Evolutionary conservation across 2,797 vertebrate species (phyloP).

Genomic region (Sylvilagus floridanus): DNA sequence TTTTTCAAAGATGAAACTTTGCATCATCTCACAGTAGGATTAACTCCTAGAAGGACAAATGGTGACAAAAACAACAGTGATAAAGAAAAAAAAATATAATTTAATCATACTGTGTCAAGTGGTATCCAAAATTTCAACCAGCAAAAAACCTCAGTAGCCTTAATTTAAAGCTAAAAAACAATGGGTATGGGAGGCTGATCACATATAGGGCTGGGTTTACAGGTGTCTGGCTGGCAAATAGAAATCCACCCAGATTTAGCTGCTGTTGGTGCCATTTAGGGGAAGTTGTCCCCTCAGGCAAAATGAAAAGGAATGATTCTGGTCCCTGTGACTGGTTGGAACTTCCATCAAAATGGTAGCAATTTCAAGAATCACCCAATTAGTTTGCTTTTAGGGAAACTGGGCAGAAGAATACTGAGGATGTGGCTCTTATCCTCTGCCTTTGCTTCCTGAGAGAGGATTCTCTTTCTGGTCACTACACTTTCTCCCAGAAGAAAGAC

Average conservation of each 20-base stretch:
- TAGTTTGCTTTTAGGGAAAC: neutral
- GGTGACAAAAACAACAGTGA: neutral
- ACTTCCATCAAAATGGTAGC: neutral
- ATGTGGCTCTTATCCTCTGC: neutral
- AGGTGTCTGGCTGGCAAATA: neutral
- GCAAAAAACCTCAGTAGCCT: neutral
- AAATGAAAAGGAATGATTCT: slow-evolving; percentile 20
- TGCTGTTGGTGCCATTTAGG: neutral
- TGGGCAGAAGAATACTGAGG: neutral
- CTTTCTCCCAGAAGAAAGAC: neutral
- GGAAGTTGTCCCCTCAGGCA: neutral
- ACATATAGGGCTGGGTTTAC: neutral
- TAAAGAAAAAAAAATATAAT: neutral
- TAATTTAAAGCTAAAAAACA: neutral
- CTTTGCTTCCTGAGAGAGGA: neutral
- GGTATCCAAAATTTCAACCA: neutral
- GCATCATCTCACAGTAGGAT: neutral
- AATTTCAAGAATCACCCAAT: slow-evolving; percentile 4
- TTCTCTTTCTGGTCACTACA: neutral
- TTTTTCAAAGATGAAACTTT: slow-evolving; percentile 6
- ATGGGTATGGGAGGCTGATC: neutral
- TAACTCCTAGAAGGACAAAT: slow-evolving; percentile 20
- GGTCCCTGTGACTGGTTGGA: neutral
- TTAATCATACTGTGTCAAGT: neutral
- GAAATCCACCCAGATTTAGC: neutral